Percentiles rank a stretch among this genome's conserved stretches.
These are phyloP conservation scores for Lathamus discolor DNA, from an alignment of 2,113 vertebrate species.

Conservation along the genomic window DNA sequence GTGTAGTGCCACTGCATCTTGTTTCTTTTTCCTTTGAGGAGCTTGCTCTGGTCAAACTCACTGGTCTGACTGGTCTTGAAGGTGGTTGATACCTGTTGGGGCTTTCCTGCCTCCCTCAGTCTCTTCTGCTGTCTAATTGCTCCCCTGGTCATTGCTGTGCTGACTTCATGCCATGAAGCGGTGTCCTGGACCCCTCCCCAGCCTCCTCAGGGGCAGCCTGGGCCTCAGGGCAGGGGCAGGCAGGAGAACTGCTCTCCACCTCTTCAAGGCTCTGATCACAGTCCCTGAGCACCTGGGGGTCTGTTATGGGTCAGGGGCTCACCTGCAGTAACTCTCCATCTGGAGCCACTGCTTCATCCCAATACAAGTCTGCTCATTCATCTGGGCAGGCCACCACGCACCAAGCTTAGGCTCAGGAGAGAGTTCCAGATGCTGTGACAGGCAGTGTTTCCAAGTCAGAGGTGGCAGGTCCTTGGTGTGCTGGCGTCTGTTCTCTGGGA, in stretches of 20 bases:
- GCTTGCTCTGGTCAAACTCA: background rate
- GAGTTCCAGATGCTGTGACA: background rate
- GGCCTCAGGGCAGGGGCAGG: background rate
- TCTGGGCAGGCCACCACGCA: background rate
- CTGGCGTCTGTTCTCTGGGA: background rate
- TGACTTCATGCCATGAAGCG: background rate
- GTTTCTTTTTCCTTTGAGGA: background rate
- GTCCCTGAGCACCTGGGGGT: background rate
- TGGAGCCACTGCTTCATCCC: background rate
- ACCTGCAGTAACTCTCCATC: background rate
- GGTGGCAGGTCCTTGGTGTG: background rate
- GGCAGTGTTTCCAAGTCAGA: background rate
- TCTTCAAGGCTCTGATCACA: background rate
- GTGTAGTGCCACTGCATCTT: background rate
- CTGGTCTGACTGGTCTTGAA: background rate
- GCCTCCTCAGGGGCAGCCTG: background rate
- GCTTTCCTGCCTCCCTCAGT: background rate
- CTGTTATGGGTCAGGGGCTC: background rate
- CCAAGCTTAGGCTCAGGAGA: background rate
- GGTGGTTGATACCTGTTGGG: background rate
- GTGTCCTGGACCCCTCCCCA: background rate
- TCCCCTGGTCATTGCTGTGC: background rate
- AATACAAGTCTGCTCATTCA: background rate
- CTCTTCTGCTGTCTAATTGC: background rate
- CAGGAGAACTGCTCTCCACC: background rate